Conservation (phyloP, 2,113 vertebrate genomes). For the Xiphophorus couchianus region DNA sequence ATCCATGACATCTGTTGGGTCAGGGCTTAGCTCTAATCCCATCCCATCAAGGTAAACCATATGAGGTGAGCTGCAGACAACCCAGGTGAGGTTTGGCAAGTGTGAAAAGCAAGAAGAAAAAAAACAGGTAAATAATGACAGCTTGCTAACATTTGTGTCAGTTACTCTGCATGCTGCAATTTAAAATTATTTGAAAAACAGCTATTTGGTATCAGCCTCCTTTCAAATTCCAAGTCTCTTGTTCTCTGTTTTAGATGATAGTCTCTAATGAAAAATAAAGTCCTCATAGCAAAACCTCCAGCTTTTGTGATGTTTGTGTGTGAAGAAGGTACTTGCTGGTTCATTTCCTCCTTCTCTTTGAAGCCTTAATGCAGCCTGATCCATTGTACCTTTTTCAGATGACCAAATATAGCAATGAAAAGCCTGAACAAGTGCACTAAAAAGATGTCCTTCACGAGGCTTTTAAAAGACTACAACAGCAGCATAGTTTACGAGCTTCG, state of each 20-base stretch:
- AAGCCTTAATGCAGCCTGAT: conserved; percentile 18
- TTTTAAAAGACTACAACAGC: conserved; percentile 14
- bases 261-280: conserved; percentile 4
- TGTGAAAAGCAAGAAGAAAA: conserved; percentile 1
- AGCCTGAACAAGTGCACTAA: conserved; percentile 17
- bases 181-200: neutral
- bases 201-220: neutral
- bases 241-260: neutral
- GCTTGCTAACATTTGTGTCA: neutral
- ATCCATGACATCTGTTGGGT: conserved; percentile 53
- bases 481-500: conserved; percentile 5
- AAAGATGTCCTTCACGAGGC: conserved; percentile 7
- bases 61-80: conserved; percentile 22
- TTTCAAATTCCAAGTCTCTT: neutral
- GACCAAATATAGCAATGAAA: conserved; percentile 7
- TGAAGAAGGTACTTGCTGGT: conserved; percentile 32
- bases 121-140: neutral
- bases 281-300: neutral
- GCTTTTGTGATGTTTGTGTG: neutral
- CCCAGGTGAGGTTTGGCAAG: conserved; percentile 1
- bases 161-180: neutral
- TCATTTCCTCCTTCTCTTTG: neutral
- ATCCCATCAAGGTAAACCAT: conserved; percentile 48
- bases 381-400: conserved; percentile 24
- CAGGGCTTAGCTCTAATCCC: conserved; percentile 71